Percentiles rank a stretch among this genome's conserved stretches.
Evolutionary conservation across 2,888 invertebrate genomes (phyloP).

Genomic region (Urechis unicinctus): DNA sequence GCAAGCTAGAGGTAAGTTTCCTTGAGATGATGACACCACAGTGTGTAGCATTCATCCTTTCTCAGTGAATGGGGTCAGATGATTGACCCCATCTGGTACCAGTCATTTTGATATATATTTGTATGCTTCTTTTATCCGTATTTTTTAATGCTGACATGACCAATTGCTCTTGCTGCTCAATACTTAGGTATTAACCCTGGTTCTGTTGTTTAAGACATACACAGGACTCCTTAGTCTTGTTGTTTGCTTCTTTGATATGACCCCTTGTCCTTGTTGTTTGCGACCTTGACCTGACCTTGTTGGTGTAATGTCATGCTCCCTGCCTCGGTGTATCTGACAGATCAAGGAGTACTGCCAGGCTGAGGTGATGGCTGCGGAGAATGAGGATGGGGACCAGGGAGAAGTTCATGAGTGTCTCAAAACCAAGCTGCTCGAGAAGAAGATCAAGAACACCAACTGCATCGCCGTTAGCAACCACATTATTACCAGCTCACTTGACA

Average conservation of each 20-base stretch:
- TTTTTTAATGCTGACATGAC: neutral
- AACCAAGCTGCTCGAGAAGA: constrained; percentile 48
- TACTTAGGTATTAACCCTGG: too few species aligned
- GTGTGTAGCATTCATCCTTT: too few species aligned
- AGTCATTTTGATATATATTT: too few species aligned
- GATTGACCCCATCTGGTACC: too few species aligned
- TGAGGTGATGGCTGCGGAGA: constrained; percentile 10
- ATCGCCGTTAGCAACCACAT: too few species aligned
- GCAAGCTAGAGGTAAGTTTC: constrained; percentile 62
- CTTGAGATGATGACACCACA: too few species aligned
- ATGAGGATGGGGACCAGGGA: constrained; percentile 8
- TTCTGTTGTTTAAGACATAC: too few species aligned
- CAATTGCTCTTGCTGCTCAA: too few species aligned
- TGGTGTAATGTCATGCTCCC: neutral
- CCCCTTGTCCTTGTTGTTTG: too few species aligned
- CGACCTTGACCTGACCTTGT: too few species aligned
- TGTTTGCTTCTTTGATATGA: neutral
- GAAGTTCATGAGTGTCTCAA: constrained; percentile 53
- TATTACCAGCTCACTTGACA: too few species aligned
- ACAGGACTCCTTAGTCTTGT: neutral
- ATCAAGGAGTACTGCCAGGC: constrained; percentile 47
- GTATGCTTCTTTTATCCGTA: neutral
- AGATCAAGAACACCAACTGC: constrained; percentile 22
- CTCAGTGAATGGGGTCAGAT: too few species aligned
- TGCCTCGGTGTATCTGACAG: neutral